These are phyloP conservation scores for Ophiodon elongatus DNA, from an alignment of 2,113 vertebrate species.

Conservation along the genomic window DNA sequence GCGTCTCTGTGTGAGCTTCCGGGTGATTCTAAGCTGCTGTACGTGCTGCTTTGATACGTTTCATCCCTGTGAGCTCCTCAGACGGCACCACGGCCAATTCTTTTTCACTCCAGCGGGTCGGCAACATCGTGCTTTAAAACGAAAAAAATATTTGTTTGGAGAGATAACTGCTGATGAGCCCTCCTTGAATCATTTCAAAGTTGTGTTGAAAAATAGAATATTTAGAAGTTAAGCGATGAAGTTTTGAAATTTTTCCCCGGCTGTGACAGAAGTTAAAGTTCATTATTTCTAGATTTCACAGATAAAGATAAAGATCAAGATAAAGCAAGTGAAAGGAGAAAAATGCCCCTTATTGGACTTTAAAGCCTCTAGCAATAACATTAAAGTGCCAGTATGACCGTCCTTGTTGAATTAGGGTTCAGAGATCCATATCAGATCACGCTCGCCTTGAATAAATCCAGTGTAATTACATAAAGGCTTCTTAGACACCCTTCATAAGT, in stretches of 20 bases:
- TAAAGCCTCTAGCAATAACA: conserved; percentile 39
- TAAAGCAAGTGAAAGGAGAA: conserved; percentile 48
- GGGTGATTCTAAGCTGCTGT: background rate
- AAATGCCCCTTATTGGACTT: conserved; percentile 38
- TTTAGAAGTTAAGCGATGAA: conserved; percentile 22
- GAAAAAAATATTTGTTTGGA: conserved; percentile 1
- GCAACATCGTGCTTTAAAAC: conserved; percentile 12
- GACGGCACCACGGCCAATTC: background rate
- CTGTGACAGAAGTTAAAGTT: conserved; percentile 52
- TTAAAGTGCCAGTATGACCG: conserved; percentile 40
- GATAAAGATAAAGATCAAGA: too few relatives aligned
- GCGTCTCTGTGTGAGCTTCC: conserved; percentile 14
- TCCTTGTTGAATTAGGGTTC: conserved; percentile 55
- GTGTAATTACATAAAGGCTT: conserved; percentile 37
- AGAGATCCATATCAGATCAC: conserved; percentile 20
- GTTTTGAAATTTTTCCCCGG: background rate
- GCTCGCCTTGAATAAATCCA: conserved; percentile 36
- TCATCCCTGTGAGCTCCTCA: conserved; percentile 22
- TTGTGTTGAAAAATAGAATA: conserved; percentile 38
- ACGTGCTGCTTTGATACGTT: conserved; percentile 13
- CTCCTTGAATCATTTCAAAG: conserved; percentile 36
- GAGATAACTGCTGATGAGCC: conserved; percentile 43
- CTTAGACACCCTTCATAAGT: conserved; percentile 21
- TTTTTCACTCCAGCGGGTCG: background rate
- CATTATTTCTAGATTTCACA: conserved; percentile 51